Evolutionary conservation across 2,797 vertebrate species (phyloP).

Genomic region (Bradypodion pumilum): DNA sequence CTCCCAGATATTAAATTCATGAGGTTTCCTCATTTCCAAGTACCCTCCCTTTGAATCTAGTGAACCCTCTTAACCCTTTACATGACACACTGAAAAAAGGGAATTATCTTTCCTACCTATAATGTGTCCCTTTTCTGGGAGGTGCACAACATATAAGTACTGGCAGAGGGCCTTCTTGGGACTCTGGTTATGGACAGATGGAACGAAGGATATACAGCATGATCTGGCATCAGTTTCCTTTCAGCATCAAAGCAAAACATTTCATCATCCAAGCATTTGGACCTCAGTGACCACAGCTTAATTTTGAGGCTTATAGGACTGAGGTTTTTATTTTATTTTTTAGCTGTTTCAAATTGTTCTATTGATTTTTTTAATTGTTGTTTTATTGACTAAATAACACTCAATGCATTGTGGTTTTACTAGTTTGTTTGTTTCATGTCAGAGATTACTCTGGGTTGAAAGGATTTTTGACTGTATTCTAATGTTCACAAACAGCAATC

Average conservation of each 20-base stretch:
- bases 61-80: not conserved
- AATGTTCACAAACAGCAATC: not conserved
- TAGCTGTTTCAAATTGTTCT: not conserved
- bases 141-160: not conserved
- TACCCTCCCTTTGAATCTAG: not conserved
- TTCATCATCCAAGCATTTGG: not conserved
- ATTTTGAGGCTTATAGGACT: not conserved
- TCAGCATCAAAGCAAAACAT: not conserved
- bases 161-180: not conserved
- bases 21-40: not conserved
- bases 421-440: too few species aligned
- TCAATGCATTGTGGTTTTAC: too few species aligned
- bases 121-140: not conserved
- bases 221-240: not conserved
- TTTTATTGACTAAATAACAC: not conserved
- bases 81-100: not conserved
- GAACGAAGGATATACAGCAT: too few species aligned
- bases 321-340: not conserved
- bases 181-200: not conserved
- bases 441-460: too few species aligned
- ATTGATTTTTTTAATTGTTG: not conserved
- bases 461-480: too few species aligned
- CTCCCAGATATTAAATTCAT: constrained; percentile 1
- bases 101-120: not conserved
- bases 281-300: not conserved